A percentile compares a stretch with the other conserved stretches of the same genome.
Conservation (phyloP, 2,888 invertebrate species). For the Hofmannophila pseudospretella region DNA sequence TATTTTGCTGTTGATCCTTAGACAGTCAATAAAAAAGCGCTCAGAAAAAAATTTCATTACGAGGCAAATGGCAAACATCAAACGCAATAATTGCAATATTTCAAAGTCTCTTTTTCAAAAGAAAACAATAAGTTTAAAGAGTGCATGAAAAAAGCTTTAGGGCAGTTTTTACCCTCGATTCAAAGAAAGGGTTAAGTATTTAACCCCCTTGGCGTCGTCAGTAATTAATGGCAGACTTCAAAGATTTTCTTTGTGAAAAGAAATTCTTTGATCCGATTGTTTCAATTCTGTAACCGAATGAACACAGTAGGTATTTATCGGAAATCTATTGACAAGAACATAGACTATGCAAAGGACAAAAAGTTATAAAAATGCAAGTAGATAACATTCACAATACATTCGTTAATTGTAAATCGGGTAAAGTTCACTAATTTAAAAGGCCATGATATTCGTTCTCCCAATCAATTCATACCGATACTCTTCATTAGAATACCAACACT, state of each 20-base stretch:
- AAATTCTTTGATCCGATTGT: conserved; percentile 54
- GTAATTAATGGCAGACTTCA: conserved; percentile 67
- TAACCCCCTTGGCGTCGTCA: conserved; percentile 60
- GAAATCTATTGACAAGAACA: neutral
- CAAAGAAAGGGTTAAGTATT: conserved; percentile 56
- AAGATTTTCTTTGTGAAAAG: conserved; percentile 38
- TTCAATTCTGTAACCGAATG: conserved; percentile 17
- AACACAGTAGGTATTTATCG: neutral
- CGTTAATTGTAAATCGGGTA: too few species aligned
- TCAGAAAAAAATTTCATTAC: too few species aligned
- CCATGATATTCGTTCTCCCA: neutral
- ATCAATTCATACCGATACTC: conserved; percentile 19
- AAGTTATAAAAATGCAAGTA: neutral
- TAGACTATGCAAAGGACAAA: neutral
- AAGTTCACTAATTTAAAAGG: too few species aligned
- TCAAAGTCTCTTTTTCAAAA: conserved; percentile 61
- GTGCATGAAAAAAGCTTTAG: conserved; percentile 58
- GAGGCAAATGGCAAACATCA: conserved; percentile 50
- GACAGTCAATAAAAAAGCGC: too few species aligned
- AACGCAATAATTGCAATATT: conserved; percentile 68
- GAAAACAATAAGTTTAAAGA: conserved; percentile 71
- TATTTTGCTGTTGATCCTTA: too few species aligned
- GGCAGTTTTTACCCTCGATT: conserved; percentile 44
- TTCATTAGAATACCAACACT: conserved; percentile 32
- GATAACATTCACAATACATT: too few species aligned